Conservation (phyloP, 2,888 invertebrate species). For the Eristalinus sepulchralis region DNA sequence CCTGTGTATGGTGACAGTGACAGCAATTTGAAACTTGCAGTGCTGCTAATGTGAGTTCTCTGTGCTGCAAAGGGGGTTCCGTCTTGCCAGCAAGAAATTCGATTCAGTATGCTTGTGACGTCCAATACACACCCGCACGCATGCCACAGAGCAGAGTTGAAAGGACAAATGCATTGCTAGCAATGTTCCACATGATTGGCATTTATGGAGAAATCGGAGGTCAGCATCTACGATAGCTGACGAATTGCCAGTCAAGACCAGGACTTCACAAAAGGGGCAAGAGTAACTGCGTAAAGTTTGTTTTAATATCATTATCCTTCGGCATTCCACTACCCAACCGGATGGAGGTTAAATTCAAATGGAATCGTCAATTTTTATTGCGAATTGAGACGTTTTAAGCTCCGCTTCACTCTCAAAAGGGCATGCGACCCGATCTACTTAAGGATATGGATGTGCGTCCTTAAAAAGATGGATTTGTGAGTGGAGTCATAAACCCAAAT, state of each 20-base stretch:
- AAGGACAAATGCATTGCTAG: constrained; percentile 7
- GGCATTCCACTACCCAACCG: neutral
- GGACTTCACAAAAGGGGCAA: constrained; percentile 1
- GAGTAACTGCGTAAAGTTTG: constrained; percentile 46
- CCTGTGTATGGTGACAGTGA: constrained; percentile 32
- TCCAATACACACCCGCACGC: neutral
- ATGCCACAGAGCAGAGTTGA: neutral
- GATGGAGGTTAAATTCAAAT: neutral
- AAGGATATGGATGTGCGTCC: constrained; percentile 1
- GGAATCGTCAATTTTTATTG: constrained; percentile 60
- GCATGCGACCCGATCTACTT: constrained; percentile 15
- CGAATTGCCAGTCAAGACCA: constrained; percentile 5
- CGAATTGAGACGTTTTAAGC: constrained; percentile 57
- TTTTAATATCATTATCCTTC: constrained; percentile 54
- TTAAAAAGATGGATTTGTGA: constrained; percentile 28
- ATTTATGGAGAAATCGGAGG: constrained; percentile 5
- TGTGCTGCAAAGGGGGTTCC: constrained; percentile 16
- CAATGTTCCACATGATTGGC: constrained; percentile 7
- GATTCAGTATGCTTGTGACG: constrained; percentile 47
- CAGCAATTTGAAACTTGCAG: constrained; percentile 53
- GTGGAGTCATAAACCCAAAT: constrained; percentile 45
- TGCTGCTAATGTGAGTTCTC: neutral
- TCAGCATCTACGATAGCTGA: constrained; percentile 11
- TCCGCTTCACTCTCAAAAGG: constrained; percentile 8
- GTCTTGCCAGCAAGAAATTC: neutral